Conservation (phyloP, 2,797 vertebrate genomes). For the Eleutherodactylus coqui region DNA sequence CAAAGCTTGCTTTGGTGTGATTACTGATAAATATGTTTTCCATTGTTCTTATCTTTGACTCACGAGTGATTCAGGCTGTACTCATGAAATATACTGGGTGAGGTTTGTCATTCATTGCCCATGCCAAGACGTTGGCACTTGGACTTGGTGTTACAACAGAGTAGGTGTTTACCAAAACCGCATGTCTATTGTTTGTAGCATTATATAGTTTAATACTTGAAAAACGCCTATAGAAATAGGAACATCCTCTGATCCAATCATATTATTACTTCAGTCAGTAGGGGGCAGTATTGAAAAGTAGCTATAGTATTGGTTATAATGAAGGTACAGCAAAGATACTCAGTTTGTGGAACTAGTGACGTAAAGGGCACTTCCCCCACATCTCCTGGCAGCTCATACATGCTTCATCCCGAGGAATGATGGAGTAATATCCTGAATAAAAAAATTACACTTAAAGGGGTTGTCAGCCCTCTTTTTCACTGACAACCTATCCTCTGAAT, state of each 20-base stretch:
- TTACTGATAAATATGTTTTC: neutral
- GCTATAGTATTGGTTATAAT: neutral
- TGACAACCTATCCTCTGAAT: too few relatives aligned
- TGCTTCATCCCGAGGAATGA: too few relatives aligned
- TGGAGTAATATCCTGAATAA: too few relatives aligned
- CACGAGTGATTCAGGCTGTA: slow-evolving; percentile 36
- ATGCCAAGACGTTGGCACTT: neutral
- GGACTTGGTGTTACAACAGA: neutral
- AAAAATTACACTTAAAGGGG: too few relatives aligned
- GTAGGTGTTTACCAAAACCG: neutral
- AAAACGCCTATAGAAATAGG: neutral
- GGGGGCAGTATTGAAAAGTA: slow-evolving; percentile 10
- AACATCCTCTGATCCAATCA: neutral
- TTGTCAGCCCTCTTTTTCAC: too few relatives aligned
- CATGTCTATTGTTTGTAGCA: neutral
- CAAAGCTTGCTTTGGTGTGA: neutral
- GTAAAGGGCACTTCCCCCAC: too few relatives aligned
- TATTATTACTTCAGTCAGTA: neutral
- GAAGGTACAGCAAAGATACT: neutral
- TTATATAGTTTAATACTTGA: neutral
- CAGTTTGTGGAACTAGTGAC: too few relatives aligned
- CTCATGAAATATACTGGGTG: neutral
- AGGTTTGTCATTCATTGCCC: slow-evolving; percentile 1
- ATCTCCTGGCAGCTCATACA: too few relatives aligned
- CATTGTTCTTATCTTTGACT: slow-evolving; percentile 13